Evolutionary conservation across 1,140 invertebrate genomes (phyloP).

Genomic region (Rhizoglyphus robini): DNA sequence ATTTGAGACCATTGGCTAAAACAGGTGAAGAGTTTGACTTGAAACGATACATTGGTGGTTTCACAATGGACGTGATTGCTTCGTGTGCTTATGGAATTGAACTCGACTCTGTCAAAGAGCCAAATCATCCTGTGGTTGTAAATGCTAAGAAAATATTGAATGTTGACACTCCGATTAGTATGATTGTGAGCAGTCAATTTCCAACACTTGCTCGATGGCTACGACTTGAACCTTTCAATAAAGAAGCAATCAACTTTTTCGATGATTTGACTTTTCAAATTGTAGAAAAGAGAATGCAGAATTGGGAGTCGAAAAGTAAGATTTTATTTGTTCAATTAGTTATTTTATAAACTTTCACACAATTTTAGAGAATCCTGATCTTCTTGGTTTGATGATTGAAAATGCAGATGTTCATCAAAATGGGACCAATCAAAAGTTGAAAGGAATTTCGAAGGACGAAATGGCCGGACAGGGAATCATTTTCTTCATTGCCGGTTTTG

Average conservation of each 20-base stretch:
- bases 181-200: not conserved
- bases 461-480: conserved; percentile 48
- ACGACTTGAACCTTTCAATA: not conserved
- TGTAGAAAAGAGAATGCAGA: conserved; percentile 14
- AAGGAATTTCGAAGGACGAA: conserved; percentile 30
- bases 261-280: conserved; percentile 11
- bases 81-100: conserved; percentile 39
- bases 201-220: conserved; percentile 10
- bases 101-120: conserved; percentile 32
- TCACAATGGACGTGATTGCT: conserved; percentile 39
- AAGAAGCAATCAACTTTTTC: conserved; percentile 19
- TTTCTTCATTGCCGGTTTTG: conserved; percentile 52
- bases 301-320: not conserved
- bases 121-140: conserved; percentile 31
- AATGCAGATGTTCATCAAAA: not conserved
- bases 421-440: not conserved
- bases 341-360: not conserved
- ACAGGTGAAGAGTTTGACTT: conserved; percentile 23
- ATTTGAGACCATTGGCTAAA: not conserved
- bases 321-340: not conserved
- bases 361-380: not conserved
- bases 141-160: conserved; percentile 28
- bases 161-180: conserved; percentile 7
- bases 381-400: conserved; percentile 17
- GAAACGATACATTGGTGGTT: conserved; percentile 29